These are phyloP conservation scores for Aporophyla nigra DNA, from an alignment of 2,888 invertebrate species.

Conservation along the genomic window DNA sequence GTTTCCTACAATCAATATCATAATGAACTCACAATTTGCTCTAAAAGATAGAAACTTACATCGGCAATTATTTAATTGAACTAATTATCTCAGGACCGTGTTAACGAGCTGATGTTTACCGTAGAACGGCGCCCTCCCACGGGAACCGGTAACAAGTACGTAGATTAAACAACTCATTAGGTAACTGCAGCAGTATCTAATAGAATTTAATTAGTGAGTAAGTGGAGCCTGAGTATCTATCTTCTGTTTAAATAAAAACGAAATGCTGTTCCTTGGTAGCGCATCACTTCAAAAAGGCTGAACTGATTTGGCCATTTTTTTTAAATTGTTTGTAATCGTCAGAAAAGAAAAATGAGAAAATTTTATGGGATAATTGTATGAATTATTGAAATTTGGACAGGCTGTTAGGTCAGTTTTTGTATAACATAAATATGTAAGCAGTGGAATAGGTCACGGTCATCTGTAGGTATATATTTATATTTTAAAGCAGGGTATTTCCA, in stretches of 20 bases:
- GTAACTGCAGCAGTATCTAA: not conserved
- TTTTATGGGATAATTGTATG: not conserved
- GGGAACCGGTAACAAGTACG: not conserved
- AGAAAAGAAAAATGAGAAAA: too few species aligned
- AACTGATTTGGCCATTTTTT: not conserved
- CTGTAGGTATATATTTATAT: not conserved
- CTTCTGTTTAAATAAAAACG: not conserved
- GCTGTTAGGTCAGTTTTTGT: not conserved
- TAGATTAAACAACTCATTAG: not conserved
- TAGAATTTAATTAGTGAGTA: not conserved
- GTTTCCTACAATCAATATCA: conserved; percentile 17
- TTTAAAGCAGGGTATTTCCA: not conserved
- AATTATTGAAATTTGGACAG: not conserved
- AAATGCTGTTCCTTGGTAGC: not conserved
- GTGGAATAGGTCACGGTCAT: conserved; percentile 9
- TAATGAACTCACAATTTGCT: conserved; percentile 24
- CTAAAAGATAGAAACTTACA: not conserved
- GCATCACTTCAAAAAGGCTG: not conserved
- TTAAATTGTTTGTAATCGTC: too few species aligned
- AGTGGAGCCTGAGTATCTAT: not conserved
- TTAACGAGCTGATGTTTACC: conserved; percentile 28
- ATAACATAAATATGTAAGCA: conserved; percentile 6
- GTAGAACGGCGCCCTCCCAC: not conserved
- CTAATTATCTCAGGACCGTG: conserved; percentile 26
- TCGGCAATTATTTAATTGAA: conserved; percentile 27